Conservation (phyloP, 2,888 invertebrate species). For the Troides helena region DNA sequence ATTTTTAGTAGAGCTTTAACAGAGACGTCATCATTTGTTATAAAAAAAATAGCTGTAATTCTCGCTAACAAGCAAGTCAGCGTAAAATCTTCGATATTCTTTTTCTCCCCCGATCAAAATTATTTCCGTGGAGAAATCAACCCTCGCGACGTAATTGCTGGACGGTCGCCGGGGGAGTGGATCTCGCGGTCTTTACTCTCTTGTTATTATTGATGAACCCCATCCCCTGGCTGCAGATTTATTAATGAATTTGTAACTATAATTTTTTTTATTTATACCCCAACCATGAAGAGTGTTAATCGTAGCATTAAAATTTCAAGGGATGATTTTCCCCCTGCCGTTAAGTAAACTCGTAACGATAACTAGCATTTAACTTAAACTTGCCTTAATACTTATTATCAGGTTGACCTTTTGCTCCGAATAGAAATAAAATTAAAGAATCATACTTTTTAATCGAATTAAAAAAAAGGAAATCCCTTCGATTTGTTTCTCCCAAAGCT, state of each 20-base stretch:
- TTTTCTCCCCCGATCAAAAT: not conserved
- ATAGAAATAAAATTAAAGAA: no score
- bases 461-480: not conserved
- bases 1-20: no score
- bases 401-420: no score
- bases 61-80: constrained; percentile 1
- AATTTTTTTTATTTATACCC: no score
- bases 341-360: no score
- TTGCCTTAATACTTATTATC: no score
- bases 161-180: constrained; percentile 9
- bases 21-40: no score
- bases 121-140: not conserved
- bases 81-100: not conserved
- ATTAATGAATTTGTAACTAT: no score
- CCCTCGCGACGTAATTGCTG: constrained; percentile 8
- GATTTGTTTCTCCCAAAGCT: not conserved
- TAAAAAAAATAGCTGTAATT: not conserved
- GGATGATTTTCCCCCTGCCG: no score
- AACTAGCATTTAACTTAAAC: no score
- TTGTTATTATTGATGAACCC: constrained; percentile 9
- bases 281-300: no score
- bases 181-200: constrained; percentile 5
- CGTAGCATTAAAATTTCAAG: no score
- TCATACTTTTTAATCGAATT: not conserved
- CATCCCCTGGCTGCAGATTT: not conserved